Evolutionary conservation across 2,888 invertebrate genomes (phyloP).

Genomic region (Piscicola geometra): DNA sequence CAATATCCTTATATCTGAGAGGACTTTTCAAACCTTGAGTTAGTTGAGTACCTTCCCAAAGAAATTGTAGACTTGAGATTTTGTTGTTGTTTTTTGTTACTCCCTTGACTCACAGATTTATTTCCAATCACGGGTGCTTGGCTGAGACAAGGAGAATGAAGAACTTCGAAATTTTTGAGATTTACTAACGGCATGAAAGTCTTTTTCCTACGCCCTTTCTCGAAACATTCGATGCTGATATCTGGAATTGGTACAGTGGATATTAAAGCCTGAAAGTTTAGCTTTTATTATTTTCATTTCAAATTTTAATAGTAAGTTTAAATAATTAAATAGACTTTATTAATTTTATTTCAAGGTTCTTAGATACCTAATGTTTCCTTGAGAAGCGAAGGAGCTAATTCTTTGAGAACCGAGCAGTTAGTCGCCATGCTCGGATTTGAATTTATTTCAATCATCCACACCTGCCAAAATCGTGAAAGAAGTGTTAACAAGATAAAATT

Average conservation of each 20-base stretch:
- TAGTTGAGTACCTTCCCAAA: too few species aligned
- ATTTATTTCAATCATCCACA: not conserved
- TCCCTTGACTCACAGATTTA: too few species aligned
- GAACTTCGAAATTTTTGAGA: not conserved
- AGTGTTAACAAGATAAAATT: too few species aligned
- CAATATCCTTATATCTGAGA: too few species aligned
- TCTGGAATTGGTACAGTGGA: too few species aligned
- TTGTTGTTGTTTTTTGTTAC: too few species aligned
- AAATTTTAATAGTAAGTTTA: not conserved
- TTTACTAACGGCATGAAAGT: conserved; percentile 9
- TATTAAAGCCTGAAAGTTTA: too few species aligned
- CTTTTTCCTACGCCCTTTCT: conserved; percentile 51
- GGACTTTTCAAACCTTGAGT: too few species aligned
- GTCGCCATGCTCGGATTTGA: not conserved
- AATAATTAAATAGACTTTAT: not conserved
- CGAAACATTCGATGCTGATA: conserved; percentile 54
- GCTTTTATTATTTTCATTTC: too few species aligned
- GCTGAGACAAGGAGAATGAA: not conserved
- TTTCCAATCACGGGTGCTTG: too few species aligned
- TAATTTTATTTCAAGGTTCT: not conserved
- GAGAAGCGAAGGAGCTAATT: conserved; percentile 40
- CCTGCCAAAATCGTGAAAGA: too few species aligned
- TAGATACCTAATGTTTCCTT: not conserved
- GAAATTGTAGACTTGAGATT: too few species aligned
- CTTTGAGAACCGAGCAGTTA: not conserved